Percentiles rank a stretch among this genome's conserved stretches.
Evolutionary conservation across 2,113 vertebrate species (phyloP).

Genomic region (Pandion haliaetus): DNA sequence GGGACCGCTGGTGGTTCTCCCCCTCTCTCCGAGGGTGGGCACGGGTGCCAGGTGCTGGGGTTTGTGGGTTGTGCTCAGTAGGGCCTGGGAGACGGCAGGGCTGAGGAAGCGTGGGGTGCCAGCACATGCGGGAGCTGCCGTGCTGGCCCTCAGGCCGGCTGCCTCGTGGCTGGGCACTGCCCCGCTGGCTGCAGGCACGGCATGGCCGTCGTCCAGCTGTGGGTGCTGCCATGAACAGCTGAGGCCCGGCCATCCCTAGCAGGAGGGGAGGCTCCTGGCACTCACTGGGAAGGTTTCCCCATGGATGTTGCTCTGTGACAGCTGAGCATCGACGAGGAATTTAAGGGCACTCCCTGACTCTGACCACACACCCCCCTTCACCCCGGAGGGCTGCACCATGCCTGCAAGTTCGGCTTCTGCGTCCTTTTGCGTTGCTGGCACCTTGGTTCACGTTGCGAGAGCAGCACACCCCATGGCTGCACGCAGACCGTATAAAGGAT

Average conservation of each 20-base stretch:
- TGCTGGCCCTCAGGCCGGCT: neutral
- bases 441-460: fast-evolving
- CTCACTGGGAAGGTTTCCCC: neutral
- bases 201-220: fast-evolving
- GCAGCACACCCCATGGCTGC: neutral
- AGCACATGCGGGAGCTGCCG: fast-evolving
- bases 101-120: neutral
- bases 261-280: neutral
- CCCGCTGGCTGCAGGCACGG: neutral
- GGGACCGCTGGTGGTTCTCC: no score
- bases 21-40: neutral
- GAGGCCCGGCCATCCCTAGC: neutral
- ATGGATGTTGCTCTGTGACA: neutral
- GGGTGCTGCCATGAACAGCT: neutral
- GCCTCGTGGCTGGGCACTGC: neutral
- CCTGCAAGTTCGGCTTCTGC: neutral
- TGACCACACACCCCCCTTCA: fast-evolving
- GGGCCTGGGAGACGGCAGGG: no score
- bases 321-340: neutral
- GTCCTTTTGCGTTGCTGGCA: neutral
- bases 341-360: neutral
- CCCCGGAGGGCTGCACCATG: fast-evolving
- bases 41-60: fast-evolving
- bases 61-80: neutral
- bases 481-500: fast-evolving